These are phyloP conservation scores for Brachypteracias leptosomus DNA, from an alignment of 2,113 vertebrate genomes.

Conservation along the genomic window DNA sequence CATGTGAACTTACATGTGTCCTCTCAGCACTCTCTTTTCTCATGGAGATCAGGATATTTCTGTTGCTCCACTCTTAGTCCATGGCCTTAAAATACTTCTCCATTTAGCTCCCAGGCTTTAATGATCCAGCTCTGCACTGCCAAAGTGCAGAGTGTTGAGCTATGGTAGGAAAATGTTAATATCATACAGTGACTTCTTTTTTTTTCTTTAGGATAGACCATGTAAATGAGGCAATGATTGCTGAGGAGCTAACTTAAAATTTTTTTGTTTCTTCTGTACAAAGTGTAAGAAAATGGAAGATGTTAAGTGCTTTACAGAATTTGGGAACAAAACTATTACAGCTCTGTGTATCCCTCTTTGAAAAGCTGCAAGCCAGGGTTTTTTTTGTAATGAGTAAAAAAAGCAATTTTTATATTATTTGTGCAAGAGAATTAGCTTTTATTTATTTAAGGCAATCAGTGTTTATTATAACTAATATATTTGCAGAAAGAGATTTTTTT, in stretches of 20 bases:
- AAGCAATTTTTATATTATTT: neutral
- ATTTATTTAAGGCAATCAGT: conserved; percentile 8
- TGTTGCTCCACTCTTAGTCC: neutral
- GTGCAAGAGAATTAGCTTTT: conserved; percentile 7
- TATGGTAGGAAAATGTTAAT: neutral
- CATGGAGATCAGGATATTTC: neutral
- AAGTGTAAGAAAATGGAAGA: conserved; percentile 3
- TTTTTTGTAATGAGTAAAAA: neutral
- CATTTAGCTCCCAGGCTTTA: neutral
- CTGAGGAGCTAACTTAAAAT: neutral
- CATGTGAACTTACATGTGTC: neutral
- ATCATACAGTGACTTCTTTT: neutral
- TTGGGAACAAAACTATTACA: neutral
- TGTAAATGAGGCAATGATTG: conserved; percentile 8
- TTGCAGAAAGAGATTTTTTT: neutral
- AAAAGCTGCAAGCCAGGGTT: neutral
- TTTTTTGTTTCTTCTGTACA: neutral
- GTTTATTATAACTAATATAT: neutral
- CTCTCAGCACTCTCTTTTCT: neutral
- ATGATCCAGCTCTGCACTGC: neutral
- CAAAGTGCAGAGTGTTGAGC: neutral
- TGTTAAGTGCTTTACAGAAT: neutral
- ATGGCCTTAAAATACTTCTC: neutral
- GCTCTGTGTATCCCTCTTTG: neutral
- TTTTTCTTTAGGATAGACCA: neutral